Evolutionary conservation across 2,113 vertebrate species (phyloP).

Genomic region (Ophthalmolycus amberensis): DNA sequence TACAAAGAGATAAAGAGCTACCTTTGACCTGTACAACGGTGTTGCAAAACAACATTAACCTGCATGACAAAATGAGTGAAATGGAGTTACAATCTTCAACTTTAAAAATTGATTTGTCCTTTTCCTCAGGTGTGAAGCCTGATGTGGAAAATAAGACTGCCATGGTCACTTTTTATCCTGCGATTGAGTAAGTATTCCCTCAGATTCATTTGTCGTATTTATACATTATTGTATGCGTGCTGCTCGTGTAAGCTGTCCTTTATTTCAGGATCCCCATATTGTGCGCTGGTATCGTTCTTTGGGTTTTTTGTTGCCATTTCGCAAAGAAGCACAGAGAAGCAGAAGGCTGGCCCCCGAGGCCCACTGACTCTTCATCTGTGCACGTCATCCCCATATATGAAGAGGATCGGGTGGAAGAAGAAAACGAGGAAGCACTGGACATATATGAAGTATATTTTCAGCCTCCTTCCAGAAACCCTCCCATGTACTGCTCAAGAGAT

Average conservation of each 20-base stretch:
- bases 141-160: neutral
- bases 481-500: neutral
- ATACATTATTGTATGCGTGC: neutral
- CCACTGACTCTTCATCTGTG: neutral
- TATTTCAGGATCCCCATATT: slow-evolving; percentile 42
- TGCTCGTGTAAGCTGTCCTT: neutral
- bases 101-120: neutral
- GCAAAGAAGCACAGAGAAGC: neutral
- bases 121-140: slow-evolving; percentile 16
- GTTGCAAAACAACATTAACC: neutral
- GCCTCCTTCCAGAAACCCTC: slow-evolving; percentile 1
- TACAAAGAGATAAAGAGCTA: slow-evolving; percentile 26
- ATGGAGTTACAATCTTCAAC: neutral
- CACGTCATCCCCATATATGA: slow-evolving; percentile 42
- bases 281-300: slow-evolving; percentile 8
- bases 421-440: neutral
- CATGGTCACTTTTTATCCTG: slow-evolving; percentile 5
- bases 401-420: slow-evolving; percentile 4
- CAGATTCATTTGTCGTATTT: neutral
- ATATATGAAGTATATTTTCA: neutral
- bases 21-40: slow-evolving; percentile 43
- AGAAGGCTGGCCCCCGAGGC: neutral
- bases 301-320: slow-evolving; percentile 38
- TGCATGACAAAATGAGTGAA: neutral
- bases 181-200: slow-evolving; percentile 37